A percentile compares a stretch with the other conserved stretches of the same genome.
Conservation (phyloP, 2,888 invertebrate species). For the Metalampra italica region DNA sequence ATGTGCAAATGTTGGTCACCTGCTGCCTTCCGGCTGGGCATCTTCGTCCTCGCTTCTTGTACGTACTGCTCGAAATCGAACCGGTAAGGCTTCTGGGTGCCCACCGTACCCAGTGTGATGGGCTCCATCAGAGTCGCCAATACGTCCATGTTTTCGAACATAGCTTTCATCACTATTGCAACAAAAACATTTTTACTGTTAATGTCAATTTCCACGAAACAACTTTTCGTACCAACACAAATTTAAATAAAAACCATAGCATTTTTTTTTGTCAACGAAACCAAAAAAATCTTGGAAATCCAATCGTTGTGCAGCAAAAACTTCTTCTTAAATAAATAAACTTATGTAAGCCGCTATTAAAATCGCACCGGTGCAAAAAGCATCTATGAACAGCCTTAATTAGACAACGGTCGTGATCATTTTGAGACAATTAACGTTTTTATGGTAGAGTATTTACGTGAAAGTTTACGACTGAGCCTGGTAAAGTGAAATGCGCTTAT, state of each 20-base stretch:
- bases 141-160: constrained; percentile 63
- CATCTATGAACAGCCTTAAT: background rate
- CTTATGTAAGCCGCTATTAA: background rate
- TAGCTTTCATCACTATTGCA: constrained; percentile 54
- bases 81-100: constrained; percentile 69
- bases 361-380: background rate
- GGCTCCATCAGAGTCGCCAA: constrained; percentile 59
- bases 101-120: constrained; percentile 64
- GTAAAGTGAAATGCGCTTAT: background rate
- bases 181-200: background rate
- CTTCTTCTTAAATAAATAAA: background rate
- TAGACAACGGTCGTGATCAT: background rate
- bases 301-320: background rate
- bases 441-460: background rate
- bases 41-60: constrained; percentile 65
- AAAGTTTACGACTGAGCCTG: background rate
- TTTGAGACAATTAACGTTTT: background rate
- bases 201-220: background rate
- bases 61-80: constrained; percentile 67
- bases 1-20: constrained; percentile 29
- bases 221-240: background rate
- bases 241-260: too few species aligned
- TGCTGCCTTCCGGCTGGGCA: constrained; percentile 66
- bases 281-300: too few species aligned
- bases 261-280: too few species aligned